These are phyloP conservation scores for Gobio occitaniae DNA, from an alignment of 2,797 vertebrate genomes.

Conservation along the genomic window DNA sequence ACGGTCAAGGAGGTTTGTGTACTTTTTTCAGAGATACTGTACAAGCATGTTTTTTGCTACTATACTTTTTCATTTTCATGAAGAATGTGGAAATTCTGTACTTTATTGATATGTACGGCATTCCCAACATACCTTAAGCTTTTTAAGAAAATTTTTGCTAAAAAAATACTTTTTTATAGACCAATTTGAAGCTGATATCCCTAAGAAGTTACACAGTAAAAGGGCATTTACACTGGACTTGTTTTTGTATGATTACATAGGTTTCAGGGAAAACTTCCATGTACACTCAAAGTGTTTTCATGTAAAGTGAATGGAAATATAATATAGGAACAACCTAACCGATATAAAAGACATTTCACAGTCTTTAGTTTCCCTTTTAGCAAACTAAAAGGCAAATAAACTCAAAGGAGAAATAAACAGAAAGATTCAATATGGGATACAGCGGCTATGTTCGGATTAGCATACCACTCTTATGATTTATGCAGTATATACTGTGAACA, in stretches of 20 bases:
- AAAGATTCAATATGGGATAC: background rate
- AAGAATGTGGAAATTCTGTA: background rate
- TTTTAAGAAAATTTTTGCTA: background rate
- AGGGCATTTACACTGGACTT: slow-evolving; percentile 19
- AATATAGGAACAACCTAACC: slow-evolving; percentile 29
- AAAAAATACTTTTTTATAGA: background rate
- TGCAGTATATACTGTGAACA: background rate
- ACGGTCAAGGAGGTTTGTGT: background rate
- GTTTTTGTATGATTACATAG: background rate
- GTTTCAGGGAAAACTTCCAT: slow-evolving; percentile 5
- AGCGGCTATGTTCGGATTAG: slow-evolving; percentile 11
- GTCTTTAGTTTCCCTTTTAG: background rate
- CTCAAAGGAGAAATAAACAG: background rate
- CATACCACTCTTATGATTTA: background rate
- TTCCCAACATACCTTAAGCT: slow-evolving; percentile 3
- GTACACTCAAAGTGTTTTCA: background rate
- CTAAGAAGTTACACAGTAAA: background rate
- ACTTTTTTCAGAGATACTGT: slow-evolving; percentile 21
- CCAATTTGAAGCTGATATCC: slow-evolving; percentile 3
- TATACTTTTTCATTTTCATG: slow-evolving; percentile 6
- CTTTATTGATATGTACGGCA: background rate
- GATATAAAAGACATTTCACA: background rate
- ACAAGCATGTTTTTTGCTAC: background rate
- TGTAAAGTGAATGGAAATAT: slow-evolving; percentile 44
- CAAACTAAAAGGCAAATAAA: slow-evolving; percentile 27